Percentiles rank a stretch among this genome's conserved stretches.
Evolutionary conservation across 92 coral and sea anemone species (phyloP).

Genomic region (Actinostola sp.): DNA sequence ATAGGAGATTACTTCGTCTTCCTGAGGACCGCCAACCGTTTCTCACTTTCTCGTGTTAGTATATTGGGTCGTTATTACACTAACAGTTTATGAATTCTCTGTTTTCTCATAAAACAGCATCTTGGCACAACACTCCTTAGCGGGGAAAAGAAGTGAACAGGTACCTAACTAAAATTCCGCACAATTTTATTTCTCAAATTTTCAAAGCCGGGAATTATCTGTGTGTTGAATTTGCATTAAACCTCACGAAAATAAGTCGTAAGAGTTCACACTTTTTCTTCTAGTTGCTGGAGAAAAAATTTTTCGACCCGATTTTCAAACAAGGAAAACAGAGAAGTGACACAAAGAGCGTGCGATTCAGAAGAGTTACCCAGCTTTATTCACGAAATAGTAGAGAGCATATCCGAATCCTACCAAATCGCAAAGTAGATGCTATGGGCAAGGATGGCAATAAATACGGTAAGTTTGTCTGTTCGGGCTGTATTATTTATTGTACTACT

Average conservation of each 20-base stretch:
- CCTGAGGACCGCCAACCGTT: conserved; percentile 41
- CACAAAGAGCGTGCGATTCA: conserved; percentile 63
- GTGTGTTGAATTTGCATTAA: conserved; percentile 20
- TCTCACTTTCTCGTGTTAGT: conserved; percentile 43
- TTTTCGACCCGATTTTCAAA: conserved; percentile 49
- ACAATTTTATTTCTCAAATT: not conserved
- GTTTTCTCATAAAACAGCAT: conserved; percentile 29
- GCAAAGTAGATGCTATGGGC: conserved; percentile 87
- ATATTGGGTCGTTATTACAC: not conserved
- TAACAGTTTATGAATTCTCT: conserved; percentile 8
- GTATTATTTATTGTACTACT: not conserved
- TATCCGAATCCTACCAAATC: conserved; percentile 68
- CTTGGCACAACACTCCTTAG: conserved; percentile 8
- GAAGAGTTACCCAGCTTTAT: conserved; percentile 89
- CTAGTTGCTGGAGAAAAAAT: conserved; percentile 33
- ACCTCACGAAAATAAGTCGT: conserved; percentile 10
- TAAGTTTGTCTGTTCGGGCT: conserved; percentile 26
- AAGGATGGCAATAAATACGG: conserved; percentile 87
- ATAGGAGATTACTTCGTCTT: conserved; percentile 53
- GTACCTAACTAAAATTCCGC: conserved; percentile 1
- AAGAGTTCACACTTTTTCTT: conserved; percentile 15
- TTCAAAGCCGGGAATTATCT: conserved; percentile 10
- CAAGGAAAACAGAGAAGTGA: conserved; percentile 43
- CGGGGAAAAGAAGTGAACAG: conserved; percentile 1
- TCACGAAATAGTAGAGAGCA: conserved; percentile 89